These are phyloP conservation scores for Pseudomyrmex flavicornis DNA, from an alignment of 1,140 invertebrate genomes.

Conservation along the genomic window DNA sequence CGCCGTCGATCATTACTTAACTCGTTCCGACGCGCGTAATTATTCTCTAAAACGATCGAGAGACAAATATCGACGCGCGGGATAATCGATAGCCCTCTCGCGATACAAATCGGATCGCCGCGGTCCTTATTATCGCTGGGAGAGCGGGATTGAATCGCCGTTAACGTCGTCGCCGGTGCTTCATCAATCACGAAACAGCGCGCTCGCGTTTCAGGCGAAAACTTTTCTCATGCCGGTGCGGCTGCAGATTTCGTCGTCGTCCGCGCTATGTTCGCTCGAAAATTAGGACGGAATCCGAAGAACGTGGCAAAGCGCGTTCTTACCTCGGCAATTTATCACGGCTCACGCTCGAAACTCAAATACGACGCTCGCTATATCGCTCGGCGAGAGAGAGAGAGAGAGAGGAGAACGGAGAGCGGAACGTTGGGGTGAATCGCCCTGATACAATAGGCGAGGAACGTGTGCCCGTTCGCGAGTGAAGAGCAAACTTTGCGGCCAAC, in stretches of 20 bases:
- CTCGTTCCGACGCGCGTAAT: slow-evolving; percentile 13
- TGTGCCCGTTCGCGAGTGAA: slow-evolving; percentile 21
- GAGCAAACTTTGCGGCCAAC: slow-evolving; percentile 44
- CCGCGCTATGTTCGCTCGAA: slow-evolving; percentile 20
- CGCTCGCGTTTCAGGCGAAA: neutral
- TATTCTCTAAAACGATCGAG: slow-evolving; percentile 7
- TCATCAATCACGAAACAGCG: slow-evolving; percentile 44
- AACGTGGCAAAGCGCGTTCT: slow-evolving; percentile 36
- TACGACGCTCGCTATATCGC: slow-evolving; percentile 6
- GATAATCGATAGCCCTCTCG: slow-evolving; percentile 1
- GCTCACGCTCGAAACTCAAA: slow-evolving; percentile 43
- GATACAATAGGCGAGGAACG: slow-evolving; percentile 46
- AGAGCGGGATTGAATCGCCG: slow-evolving; percentile 27
- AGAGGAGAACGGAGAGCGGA: too few relatives aligned
- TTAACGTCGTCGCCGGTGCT: neutral
- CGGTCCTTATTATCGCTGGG: slow-evolving; percentile 26
- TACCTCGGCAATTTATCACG: slow-evolving; percentile 48
- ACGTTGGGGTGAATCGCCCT: neutral
- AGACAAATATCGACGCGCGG: neutral
- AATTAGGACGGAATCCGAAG: slow-evolving; percentile 57
- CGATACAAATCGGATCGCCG: slow-evolving; percentile 31
- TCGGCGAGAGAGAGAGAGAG: neutral
- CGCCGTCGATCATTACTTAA: slow-evolving; percentile 4
- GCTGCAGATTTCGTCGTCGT: slow-evolving; percentile 38
- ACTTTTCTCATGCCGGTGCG: slow-evolving; percentile 28